Conservation (phyloP, 1,140 invertebrate genomes). For the Dendrolimus kikuchii region DNA sequence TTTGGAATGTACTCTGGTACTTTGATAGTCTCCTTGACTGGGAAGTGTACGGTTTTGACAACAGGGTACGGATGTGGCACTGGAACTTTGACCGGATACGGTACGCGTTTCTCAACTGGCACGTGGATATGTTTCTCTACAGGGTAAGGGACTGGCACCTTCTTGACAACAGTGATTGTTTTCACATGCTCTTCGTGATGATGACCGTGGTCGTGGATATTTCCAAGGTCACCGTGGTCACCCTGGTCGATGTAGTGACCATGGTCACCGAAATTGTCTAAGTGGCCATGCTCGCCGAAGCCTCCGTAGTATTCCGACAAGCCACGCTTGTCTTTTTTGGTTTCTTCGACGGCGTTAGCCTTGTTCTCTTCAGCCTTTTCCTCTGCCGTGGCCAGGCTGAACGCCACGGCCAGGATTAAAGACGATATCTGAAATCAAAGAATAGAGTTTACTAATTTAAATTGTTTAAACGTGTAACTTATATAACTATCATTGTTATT, state of each 20-base stretch:
- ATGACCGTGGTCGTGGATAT: constrained; percentile 23
- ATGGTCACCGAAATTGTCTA: constrained; percentile 21
- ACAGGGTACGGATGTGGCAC: constrained; percentile 76
- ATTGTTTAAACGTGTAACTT: not conserved
- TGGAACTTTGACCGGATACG: constrained; percentile 73
- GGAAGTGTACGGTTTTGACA: constrained; percentile 75
- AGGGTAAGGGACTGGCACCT: constrained; percentile 77
- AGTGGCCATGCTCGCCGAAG: constrained; percentile 39
- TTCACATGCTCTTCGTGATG: constrained; percentile 70
- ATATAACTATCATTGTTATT: too few relatives aligned
- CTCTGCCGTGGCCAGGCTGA: constrained; percentile 68
- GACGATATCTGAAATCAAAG: constrained; percentile 55
- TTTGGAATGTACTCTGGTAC: constrained; percentile 75
- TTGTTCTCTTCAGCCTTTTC: constrained; percentile 71
- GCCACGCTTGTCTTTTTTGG: constrained; percentile 76
- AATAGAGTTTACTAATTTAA: constrained; percentile 11
- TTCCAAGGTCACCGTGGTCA: constrained; percentile 24
- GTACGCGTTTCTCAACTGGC: constrained; percentile 74
- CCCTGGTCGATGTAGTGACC: constrained; percentile 21
- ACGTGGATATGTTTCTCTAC: constrained; percentile 70
- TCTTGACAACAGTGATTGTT: constrained; percentile 84
- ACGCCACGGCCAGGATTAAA: constrained; percentile 68
- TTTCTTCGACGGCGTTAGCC: constrained; percentile 73
- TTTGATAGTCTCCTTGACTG: constrained; percentile 77
- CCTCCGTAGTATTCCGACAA: constrained; percentile 72